phyloP scores from a whole-genome alignment of 2,888 invertebrate genomes.

The Xestia sexstrigata region DNA sequence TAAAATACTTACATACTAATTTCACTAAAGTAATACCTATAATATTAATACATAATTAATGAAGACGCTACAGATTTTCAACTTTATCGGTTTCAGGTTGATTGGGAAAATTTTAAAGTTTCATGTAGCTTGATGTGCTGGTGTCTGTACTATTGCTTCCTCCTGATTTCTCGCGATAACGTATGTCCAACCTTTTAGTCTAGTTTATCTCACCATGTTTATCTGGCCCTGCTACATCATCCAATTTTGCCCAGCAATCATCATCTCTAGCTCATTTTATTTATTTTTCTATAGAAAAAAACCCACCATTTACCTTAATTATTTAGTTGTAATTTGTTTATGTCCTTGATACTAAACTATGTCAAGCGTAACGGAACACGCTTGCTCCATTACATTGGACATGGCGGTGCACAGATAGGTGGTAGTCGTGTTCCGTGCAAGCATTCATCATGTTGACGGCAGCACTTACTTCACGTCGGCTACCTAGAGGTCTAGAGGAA shows the following conservation, averaged over 20 bases:
- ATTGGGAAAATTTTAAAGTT: too few species aligned
- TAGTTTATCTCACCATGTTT: neutral
- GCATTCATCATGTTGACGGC: constrained; percentile 37
- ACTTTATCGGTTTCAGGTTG: too few species aligned
- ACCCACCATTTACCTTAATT: neutral
- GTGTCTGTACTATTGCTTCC: neutral
- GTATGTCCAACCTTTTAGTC: neutral
- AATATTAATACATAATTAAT: too few species aligned
- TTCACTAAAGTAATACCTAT: too few species aligned
- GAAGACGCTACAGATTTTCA: too few species aligned
- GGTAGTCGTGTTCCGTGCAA: constrained; percentile 8
- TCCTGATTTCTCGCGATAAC: neutral
- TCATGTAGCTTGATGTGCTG: too few species aligned
- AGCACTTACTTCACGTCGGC: constrained; percentile 7
- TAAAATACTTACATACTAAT: too few species aligned
- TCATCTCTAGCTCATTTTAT: neutral
- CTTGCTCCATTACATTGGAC: constrained; percentile 22
- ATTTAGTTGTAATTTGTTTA: constrained; percentile 20
- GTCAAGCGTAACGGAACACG: constrained; percentile 19
- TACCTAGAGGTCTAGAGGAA: constrained; percentile 7
- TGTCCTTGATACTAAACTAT: constrained; percentile 41
- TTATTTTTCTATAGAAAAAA: neutral
- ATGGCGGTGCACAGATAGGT: neutral
- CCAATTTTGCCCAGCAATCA: neutral
- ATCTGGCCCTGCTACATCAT: neutral